A percentile compares a stretch with the other conserved stretches of the same genome.
Conservation (phyloP, 2,113 vertebrate species). For the Embiotoca jacksoni region DNA sequence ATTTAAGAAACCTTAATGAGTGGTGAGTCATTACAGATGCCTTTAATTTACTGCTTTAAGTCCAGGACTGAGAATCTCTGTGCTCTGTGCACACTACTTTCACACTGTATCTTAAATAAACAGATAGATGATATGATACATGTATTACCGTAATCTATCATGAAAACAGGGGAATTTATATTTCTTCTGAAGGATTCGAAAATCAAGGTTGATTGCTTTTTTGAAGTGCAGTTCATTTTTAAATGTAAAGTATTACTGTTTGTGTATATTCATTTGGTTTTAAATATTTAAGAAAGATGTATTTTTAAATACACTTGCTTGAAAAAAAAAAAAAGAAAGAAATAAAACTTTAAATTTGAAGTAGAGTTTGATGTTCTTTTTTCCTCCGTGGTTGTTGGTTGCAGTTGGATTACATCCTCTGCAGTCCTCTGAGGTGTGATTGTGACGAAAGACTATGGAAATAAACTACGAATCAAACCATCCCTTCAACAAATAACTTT, state of each 20-base stretch:
- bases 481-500: too few species aligned
- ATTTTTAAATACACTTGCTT: slow-evolving; percentile 46
- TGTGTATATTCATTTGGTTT: slow-evolving; percentile 17
- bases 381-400: too few species aligned
- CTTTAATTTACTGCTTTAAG: slow-evolving; percentile 29
- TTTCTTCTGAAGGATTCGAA: slow-evolving; percentile 15
- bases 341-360: slow-evolving; percentile 27
- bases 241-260: slow-evolving; percentile 25
- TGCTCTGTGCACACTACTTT: slow-evolving; percentile 20
- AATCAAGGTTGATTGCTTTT: slow-evolving; percentile 49
- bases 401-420: too few species aligned
- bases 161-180: neutral
- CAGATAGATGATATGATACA: slow-evolving; percentile 12
- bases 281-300: slow-evolving; percentile 32
- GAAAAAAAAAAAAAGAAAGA: slow-evolving; percentile 2
- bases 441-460: too few species aligned
- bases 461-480: too few species aligned
- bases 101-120: slow-evolving; percentile 8
- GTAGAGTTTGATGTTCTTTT: neutral
- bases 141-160: neutral
- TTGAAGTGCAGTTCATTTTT: slow-evolving; percentile 40
- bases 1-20: slow-evolving; percentile 1
- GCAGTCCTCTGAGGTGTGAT: too few species aligned
- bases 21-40: slow-evolving; percentile 17
- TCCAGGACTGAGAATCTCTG: neutral